Evolutionary conservation across 2,888 invertebrate species (phyloP).

Genomic region (Oligia fasciuncula): DNA sequence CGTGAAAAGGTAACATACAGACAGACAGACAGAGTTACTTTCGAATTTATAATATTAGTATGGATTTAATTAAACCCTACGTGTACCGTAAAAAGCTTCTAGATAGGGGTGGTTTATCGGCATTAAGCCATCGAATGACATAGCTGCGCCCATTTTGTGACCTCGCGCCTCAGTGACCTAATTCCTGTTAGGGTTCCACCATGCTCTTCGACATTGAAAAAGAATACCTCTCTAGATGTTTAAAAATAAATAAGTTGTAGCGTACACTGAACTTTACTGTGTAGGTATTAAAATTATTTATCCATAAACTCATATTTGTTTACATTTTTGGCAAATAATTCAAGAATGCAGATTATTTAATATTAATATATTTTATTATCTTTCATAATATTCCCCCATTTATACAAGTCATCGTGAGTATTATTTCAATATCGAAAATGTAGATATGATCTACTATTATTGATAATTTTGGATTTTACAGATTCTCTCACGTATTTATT

Average conservation of each 20-base stretch:
- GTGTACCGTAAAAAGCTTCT: background rate
- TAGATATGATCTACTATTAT: background rate
- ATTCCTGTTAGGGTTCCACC: slow-evolving; percentile 25
- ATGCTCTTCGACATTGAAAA: slow-evolving; percentile 9
- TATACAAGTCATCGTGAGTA: slow-evolving; percentile 6
- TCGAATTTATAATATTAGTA: no score
- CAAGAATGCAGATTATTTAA: no score
- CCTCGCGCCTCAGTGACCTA: slow-evolving; percentile 53
- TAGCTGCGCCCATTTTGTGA: slow-evolving; percentile 47
- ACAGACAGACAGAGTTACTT: no score
- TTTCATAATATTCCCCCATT: background rate
- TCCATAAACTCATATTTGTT: no score
- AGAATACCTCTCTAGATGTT: background rate
- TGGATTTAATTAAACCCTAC: background rate
- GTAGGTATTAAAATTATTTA: no score
- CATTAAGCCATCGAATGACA: slow-evolving; percentile 37
- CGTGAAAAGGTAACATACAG: no score
- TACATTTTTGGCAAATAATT: no score
- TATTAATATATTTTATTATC: background rate
- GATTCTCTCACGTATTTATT: background rate
- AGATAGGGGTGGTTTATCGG: slow-evolving; percentile 29
- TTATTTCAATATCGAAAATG: background rate
- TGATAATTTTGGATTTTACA: background rate
- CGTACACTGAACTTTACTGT: no score
- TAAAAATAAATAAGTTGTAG: background rate